A percentile compares a stretch with the other conserved stretches of the same genome.
phyloP scores from a whole-genome alignment of 2,888 invertebrate species.

The Capitulum mitella region DNA sequence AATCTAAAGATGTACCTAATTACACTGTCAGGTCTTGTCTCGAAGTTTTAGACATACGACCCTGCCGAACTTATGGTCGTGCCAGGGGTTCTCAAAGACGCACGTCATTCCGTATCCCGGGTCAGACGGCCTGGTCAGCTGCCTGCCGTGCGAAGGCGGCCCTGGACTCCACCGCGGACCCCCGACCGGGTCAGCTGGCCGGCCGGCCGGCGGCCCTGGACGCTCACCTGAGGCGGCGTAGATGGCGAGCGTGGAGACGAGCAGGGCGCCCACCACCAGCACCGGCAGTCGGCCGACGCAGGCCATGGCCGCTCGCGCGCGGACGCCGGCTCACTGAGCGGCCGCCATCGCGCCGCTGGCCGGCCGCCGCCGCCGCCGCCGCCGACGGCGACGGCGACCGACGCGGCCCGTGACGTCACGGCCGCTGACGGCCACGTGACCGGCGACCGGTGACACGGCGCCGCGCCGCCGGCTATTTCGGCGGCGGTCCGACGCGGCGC shows the following conservation, averaged over 20 bases:
- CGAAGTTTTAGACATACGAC: too few species aligned
- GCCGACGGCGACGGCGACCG: neutral
- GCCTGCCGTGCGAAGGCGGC: too few species aligned
- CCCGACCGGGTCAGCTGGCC: neutral
- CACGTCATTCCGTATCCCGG: too few species aligned
- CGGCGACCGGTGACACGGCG: neutral
- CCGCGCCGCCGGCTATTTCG: constrained; percentile 10
- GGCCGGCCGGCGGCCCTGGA: neutral
- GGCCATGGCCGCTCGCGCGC: neutral
- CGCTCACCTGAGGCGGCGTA: neutral
- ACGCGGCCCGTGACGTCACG: neutral
- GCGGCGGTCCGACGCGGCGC: neutral
- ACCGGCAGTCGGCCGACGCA: neutral
- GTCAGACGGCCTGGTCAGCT: too few species aligned
- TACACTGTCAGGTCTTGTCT: too few species aligned
- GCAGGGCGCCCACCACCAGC: neutral
- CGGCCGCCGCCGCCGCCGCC: neutral
- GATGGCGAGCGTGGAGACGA: neutral
- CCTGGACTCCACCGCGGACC: too few species aligned
- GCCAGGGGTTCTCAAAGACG: too few species aligned
- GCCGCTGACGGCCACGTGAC: neutral
- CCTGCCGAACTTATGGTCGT: too few species aligned
- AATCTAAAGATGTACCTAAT: too few species aligned
- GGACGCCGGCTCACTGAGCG: neutral
- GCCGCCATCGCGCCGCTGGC: neutral